Evolutionary conservation across 2,113 vertebrate species (phyloP), one percentile per base, ranked within the genome.

Genomic region (Typhlomys cinereus): DNA sequence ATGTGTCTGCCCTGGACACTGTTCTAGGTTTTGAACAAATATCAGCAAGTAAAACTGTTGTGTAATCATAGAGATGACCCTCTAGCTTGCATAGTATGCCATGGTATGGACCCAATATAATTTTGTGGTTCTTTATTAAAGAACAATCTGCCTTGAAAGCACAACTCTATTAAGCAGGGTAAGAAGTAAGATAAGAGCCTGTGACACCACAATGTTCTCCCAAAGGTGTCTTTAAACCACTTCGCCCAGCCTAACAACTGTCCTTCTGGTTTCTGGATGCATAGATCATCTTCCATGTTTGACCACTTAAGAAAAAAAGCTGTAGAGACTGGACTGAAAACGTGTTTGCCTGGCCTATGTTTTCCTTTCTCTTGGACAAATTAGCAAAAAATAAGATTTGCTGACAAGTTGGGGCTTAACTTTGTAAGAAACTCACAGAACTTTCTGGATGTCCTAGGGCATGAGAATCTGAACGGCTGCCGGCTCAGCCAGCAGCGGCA

Each of bases 281-380:
- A 9, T 17, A 34, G 15, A 34, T 48, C 85, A 34, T 41, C 64
- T 83, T 36, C 15, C 9, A 2, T 25, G 1, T 87, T 69, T 41
- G 15, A 25, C 11, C 36, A 2, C 39, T 57, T 39, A 52, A 52
- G 50, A 21, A 59, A 54, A n/a, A 61, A 86, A 44, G 7, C 25
- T 81, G 4, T 41, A 71, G 17, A 27, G 13, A 70, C 29, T 81
- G 27, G 41, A 17, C 34, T 48, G 29, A 69, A 46, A 8, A 74
- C 59, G 4, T 17, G 34, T 85, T 78, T 34, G 7, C 50, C n/a
- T 48, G 27, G 18, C 69, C 7, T 5, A 20, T 39, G 31, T 46
- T 70, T 87, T 79, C 12, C 70, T 84, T 70, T 88, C 36, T 92
- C 18, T 36, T n/a, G 8, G 31, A 76, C 4, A 50, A 78, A 36